Conservation (phyloP, 2,113 vertebrate genomes). For the Phalacrocorax carbo region DNA sequence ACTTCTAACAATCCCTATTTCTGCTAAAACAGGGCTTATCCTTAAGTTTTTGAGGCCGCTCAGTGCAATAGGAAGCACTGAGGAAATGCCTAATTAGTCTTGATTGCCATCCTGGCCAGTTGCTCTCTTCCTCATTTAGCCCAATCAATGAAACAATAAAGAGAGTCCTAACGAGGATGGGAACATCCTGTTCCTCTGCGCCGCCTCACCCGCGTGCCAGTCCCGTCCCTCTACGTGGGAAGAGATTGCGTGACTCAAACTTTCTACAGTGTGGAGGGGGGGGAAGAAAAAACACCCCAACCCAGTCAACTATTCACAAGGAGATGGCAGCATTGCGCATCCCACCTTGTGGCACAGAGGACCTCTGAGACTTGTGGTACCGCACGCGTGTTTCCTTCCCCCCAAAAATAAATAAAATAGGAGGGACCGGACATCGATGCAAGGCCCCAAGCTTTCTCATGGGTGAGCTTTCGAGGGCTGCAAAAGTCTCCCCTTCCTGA, state of each 20-base stretch:
- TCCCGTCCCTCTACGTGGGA: background rate
- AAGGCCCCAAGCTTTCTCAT: background rate
- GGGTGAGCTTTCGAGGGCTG: accelerated
- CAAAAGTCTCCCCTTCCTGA: background rate
- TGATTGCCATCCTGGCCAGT: constrained; percentile 6
- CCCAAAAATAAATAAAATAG: background rate
- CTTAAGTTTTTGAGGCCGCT: background rate
- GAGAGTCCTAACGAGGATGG: background rate
- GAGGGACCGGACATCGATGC: background rate
- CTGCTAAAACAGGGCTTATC: background rate
- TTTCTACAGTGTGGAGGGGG: background rate
- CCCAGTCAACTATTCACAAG: accelerated
- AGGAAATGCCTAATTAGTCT: constrained; percentile 14
- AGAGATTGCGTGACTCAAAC: background rate
- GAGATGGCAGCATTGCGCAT: accelerated
- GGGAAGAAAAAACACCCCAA: background rate
- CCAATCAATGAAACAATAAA: constrained; percentile 6
- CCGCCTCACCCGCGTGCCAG: background rate
- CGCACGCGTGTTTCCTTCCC: background rate
- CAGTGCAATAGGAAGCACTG: background rate
- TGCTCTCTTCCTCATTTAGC: background rate
- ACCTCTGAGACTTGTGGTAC: background rate
- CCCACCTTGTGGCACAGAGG: background rate
- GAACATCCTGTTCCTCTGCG: background rate
- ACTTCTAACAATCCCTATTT: background rate